Base-by-base conservation (phyloP, 2,113 vertebrate species). In the Amblyornis subalaris region DNA sequence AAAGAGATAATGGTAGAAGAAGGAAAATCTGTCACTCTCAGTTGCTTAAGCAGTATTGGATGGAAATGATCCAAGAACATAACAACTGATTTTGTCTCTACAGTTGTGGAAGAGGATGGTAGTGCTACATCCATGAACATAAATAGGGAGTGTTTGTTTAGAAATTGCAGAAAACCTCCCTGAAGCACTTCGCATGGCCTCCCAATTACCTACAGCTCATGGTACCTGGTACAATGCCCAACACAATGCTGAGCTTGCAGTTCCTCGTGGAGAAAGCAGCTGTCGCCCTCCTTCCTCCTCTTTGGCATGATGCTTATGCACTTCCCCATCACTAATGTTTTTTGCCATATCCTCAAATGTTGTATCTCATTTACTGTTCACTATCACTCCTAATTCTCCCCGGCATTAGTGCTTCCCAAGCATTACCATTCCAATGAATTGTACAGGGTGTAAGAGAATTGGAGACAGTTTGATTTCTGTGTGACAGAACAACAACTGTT, bases 141-240 rank as follows among this genome's bases (percentile, higher is more conserved):
- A 72, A 89, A 65, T 22, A 45, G 7, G 17, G 21, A 54, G 13
- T 0, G 0, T 78, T 85, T 64, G 14, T 54, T 80, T 44, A 67
- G 47, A 66, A 91, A 78, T 17, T 29, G 65, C 29, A 65, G 61
- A 83, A 69, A 81, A 36, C 36, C 18, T 66, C 71, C 42, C 1
- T 3, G 40, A 60, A 0, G 0, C 11, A 6, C 20, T 67, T 25
- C 0, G 3, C 6, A 3, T 7, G 67, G 31, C 16, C 9, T 93
- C 67, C 16, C 55, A 66, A 3, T 38, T 44, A 45, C 71, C 50
- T 20, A 2, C 45, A 47, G 12, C 70, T 83, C 0, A 0, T 2
- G n/a, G n/a, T 19, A 26, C 12, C 21, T 42, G 50, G 18, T 53
- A n/a, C 55, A 67, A 66, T 6, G 0, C 42, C 51, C 44, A n/a